Evolutionary conservation across 2,797 vertebrate species (phyloP).

Genomic region (Propithecus deckenii): DNA sequence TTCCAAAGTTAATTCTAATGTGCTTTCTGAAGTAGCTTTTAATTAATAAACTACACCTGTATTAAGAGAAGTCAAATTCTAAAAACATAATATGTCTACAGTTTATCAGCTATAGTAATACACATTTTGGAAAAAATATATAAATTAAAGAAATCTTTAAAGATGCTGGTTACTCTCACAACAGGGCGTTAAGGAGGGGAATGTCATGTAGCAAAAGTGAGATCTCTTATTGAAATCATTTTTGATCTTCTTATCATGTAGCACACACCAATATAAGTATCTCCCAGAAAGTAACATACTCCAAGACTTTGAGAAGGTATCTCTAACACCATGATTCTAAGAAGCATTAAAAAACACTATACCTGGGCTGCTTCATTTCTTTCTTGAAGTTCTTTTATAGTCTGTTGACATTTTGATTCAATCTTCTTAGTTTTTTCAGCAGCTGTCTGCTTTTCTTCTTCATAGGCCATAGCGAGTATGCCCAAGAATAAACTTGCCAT

Average conservation of each 20-base stretch:
- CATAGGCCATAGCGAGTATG: constrained; percentile 92
- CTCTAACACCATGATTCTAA: neutral
- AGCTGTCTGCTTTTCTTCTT: constrained; percentile 91
- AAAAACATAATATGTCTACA: neutral
- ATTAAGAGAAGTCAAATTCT: neutral
- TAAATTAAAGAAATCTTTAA: neutral
- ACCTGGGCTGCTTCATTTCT: constrained; percentile 89
- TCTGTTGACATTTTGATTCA: constrained; percentile 86
- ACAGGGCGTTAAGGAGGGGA: neutral
- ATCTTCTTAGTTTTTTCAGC: constrained; percentile 85
- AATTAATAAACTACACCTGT: neutral
- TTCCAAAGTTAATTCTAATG: neutral
- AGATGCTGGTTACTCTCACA: neutral
- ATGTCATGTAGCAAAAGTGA: neutral
- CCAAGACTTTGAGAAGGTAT: neutral
- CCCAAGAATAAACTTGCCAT: constrained; percentile 92
- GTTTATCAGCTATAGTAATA: neutral
- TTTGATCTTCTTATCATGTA: neutral
- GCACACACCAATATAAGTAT: neutral
- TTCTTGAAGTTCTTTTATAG: constrained; percentile 86
- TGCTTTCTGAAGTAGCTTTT: neutral
- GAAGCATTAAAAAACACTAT: constrained; percentile 20
- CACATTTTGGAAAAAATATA: neutral
- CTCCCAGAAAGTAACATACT: neutral
- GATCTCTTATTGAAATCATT: neutral